A percentile compares a stretch with the other conserved stretches of the same genome.
These are phyloP conservation scores for Liasis olivaceus DNA, from an alignment of 2,797 vertebrate species.

Conservation along the genomic window DNA sequence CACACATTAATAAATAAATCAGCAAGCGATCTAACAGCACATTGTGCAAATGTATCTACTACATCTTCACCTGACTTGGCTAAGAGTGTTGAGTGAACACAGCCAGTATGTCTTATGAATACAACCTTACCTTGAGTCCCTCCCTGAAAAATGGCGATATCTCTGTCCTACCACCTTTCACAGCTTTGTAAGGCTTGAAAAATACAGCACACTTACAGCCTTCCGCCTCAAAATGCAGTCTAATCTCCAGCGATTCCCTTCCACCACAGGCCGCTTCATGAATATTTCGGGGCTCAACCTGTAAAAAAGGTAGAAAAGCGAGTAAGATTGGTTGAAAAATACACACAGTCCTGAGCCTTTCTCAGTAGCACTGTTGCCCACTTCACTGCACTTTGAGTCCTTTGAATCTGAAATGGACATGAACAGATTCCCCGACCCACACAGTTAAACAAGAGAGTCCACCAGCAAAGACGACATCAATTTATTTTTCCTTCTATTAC, in stretches of 20 bases:
- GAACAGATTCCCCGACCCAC: neutral
- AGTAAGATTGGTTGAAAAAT: constrained; percentile 39
- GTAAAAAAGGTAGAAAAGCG: constrained; percentile 39
- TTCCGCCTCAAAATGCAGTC: constrained; percentile 90
- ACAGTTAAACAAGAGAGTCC: neutral
- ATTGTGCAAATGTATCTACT: neutral
- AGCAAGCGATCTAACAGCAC: neutral
- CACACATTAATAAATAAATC: neutral
- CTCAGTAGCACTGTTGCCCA: neutral
- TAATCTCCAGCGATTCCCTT: constrained; percentile 94
- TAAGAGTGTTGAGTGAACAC: neutral
- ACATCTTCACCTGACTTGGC: neutral
- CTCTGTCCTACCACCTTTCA: neutral
- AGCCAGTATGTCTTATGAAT: neutral
- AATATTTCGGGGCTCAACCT: constrained; percentile 98
- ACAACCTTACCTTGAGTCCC: neutral
- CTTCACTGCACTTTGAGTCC: neutral
- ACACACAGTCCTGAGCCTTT: neutral
- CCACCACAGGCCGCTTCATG: constrained; percentile 93
- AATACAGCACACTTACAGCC: constrained; percentile 81
- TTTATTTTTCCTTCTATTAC: neutral
- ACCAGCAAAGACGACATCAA: neutral
- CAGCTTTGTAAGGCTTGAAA: neutral
- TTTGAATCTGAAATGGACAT: neutral
- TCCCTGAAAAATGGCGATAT: neutral